These are phyloP conservation scores for Urocolius indicus DNA, from an alignment of 2,113 vertebrate genomes.

Conservation along the genomic window DNA sequence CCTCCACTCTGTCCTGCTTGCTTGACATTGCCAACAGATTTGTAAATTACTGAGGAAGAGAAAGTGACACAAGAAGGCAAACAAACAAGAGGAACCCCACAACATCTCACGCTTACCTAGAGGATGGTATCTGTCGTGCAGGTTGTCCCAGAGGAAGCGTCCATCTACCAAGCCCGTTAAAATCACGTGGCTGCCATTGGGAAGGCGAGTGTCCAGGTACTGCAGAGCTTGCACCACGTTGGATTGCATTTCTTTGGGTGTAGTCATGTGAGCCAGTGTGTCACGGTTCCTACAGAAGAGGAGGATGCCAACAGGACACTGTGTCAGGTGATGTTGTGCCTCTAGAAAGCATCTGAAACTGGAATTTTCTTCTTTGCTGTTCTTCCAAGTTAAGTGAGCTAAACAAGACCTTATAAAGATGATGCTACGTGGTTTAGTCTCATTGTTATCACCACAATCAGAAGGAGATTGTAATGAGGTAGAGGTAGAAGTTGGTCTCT, in stretches of 20 bases:
- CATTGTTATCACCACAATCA: background rate
- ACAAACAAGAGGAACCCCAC: background rate
- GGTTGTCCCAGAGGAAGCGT: constrained; percentile 79
- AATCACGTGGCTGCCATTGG: constrained; percentile 76
- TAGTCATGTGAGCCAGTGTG: constrained; percentile 75
- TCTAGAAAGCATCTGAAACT: background rate
- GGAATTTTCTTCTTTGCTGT: background rate
- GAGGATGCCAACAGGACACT: background rate
- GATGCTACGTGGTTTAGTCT: background rate
- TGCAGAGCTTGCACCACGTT: constrained; percentile 62
- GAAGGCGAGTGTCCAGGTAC: constrained; percentile 69
- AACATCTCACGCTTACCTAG: constrained; percentile 65
- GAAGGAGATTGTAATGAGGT: background rate
- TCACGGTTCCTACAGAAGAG: constrained; percentile 60
- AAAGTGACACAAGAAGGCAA: background rate
- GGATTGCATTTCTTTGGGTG: constrained; percentile 68
- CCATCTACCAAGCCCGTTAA: constrained; percentile 77
- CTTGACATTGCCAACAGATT: background rate
- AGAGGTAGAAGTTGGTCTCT: too few species aligned
- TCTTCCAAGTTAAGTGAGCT: background rate
- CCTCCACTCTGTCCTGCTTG: background rate
- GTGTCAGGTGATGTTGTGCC: background rate
- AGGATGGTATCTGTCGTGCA: constrained; percentile 79
- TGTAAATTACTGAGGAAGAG: background rate
- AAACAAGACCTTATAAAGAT: background rate